phyloP scores from a whole-genome alignment of 1,140 invertebrate species.

The Adoxophyes honmai region DNA sequence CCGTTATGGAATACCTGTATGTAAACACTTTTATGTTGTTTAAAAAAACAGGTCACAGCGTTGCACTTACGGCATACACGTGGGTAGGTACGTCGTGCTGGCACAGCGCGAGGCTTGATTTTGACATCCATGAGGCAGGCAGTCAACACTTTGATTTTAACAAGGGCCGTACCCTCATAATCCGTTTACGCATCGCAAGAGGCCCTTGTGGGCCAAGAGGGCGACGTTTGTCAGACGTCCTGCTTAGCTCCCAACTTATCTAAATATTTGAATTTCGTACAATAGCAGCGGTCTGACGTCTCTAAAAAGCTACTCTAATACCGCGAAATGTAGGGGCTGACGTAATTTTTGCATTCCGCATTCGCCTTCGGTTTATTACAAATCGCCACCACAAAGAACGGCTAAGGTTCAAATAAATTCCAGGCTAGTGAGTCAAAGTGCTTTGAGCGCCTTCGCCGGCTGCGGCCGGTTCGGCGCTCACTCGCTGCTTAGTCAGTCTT shows the following conservation, averaged over 20 bases:
- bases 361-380: too few species aligned
- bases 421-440: slow-evolving; percentile 20
- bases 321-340: too few species aligned
- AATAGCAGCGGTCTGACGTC: slow-evolving; percentile 15
- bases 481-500: slow-evolving; percentile 17
- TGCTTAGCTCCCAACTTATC: slow-evolving; percentile 33
- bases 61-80: neutral
- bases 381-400: too few species aligned
- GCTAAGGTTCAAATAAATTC: slow-evolving; percentile 22
- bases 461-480: too few species aligned
- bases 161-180: slow-evolving; percentile 53
- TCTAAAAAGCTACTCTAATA: neutral
- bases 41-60: too few species aligned
- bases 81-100: too few species aligned
- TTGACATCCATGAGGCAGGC: slow-evolving; percentile 44
- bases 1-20: too few species aligned
- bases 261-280: slow-evolving; percentile 37
- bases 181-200: slow-evolving; percentile 50
- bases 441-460: slow-evolving; percentile 19
- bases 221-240: slow-evolving; percentile 43
- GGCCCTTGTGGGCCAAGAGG: slow-evolving; percentile 36
- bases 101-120: slow-evolving; percentile 18
- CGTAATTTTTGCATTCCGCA: too few species aligned
- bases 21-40: too few species aligned
- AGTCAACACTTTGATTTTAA: slow-evolving; percentile 59